phyloP scores from a whole-genome alignment of 1,140 invertebrate genomes.

The Drosophila ananassae region DNA sequence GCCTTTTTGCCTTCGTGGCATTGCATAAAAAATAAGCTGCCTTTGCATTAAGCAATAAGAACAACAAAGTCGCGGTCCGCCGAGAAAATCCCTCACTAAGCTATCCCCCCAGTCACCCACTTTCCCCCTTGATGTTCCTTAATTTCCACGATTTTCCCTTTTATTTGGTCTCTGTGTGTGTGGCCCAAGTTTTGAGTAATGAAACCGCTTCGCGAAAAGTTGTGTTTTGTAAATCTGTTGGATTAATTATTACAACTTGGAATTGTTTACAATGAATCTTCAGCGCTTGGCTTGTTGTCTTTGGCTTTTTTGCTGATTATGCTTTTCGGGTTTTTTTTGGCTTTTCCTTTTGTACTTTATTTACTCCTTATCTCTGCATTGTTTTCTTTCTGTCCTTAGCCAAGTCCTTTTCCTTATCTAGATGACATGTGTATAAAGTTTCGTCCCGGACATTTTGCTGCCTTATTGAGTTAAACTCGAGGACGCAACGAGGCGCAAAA shows the following conservation, averaged over 20 bases:
- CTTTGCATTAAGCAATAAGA: conserved; percentile 52
- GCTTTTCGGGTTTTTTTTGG: conserved; percentile 3
- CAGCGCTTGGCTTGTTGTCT: conserved; percentile 40
- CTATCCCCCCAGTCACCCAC: neutral
- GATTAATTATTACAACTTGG: conserved; percentile 82
- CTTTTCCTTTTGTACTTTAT: conserved; percentile 30
- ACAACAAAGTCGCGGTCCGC: conserved; percentile 61
- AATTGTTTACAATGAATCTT: conserved; percentile 74
- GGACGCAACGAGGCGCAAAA: conserved; percentile 43
- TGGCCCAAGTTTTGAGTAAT: conserved; percentile 66
- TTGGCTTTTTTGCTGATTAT: conserved; percentile 48
- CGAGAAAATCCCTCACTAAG: conserved; percentile 30
- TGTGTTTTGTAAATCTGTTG: conserved; percentile 72
- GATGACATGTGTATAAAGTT: conserved; percentile 45
- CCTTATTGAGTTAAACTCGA: conserved; percentile 39
- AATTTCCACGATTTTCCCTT: neutral
- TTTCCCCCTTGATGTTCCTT: neutral
- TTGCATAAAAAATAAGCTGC: conserved; percentile 69
- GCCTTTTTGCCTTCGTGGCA: conserved; percentile 60
- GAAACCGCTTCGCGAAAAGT: conserved; percentile 62
- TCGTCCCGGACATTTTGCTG: conserved; percentile 36
- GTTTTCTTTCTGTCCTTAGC: conserved; percentile 15
- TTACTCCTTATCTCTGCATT: conserved; percentile 34
- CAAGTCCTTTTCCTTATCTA: conserved; percentile 39
- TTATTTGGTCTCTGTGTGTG: neutral